These are phyloP conservation scores for Anticlea derivata DNA, from an alignment of 2,888 invertebrate species.

Conservation along the genomic window DNA sequence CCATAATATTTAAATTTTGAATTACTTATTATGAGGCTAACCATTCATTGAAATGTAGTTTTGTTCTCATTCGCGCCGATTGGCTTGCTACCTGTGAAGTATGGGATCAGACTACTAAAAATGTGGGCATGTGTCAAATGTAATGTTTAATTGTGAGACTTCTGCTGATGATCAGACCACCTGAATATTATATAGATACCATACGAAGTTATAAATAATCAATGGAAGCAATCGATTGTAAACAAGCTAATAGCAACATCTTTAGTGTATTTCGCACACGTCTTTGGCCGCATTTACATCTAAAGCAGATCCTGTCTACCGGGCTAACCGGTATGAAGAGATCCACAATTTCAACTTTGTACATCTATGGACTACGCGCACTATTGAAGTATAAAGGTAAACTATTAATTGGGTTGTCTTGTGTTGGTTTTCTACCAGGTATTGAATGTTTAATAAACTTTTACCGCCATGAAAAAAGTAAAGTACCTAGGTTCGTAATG, in stretches of 20 bases:
- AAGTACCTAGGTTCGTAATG: too few relatives aligned
- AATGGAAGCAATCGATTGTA: slow-evolving; percentile 20
- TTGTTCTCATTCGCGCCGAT: too few relatives aligned
- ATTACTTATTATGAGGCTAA: neutral
- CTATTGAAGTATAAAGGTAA: too few relatives aligned
- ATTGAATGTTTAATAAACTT: too few relatives aligned
- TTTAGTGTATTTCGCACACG: slow-evolving; percentile 24
- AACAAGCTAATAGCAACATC: slow-evolving; percentile 23
- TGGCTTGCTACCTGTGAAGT: too few relatives aligned
- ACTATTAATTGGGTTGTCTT: too few relatives aligned
- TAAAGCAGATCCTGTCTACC: neutral
- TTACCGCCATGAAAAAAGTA: too few relatives aligned
- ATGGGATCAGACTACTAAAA: too few relatives aligned
- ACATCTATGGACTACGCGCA: too few relatives aligned
- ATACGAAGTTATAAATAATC: slow-evolving; percentile 24
- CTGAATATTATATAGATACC: slow-evolving; percentile 3
- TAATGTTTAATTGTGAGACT: neutral
- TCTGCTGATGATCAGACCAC: slow-evolving; percentile 8
- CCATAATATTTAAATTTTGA: neutral
- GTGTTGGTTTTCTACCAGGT: too few relatives aligned
- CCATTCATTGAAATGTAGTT: neutral
- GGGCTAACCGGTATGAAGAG: neutral
- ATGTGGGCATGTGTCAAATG: too few relatives aligned
- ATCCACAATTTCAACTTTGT: too few relatives aligned
- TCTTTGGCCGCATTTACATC: neutral